These are phyloP conservation scores for Pomacea canaliculata DNA, from an alignment of 2,888 invertebrate genomes.

Conservation along the genomic window DNA sequence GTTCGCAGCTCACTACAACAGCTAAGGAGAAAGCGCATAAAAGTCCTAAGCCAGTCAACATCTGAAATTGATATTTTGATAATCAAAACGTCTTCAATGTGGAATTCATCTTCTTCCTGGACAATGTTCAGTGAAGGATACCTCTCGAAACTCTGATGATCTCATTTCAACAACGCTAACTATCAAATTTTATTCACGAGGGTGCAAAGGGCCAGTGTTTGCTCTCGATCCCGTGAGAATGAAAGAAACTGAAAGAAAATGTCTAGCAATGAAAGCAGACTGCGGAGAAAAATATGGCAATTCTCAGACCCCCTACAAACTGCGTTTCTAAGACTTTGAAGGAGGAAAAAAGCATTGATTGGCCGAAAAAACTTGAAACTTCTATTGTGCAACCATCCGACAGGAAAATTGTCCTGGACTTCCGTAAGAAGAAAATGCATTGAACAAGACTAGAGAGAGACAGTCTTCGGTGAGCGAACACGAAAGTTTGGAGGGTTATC, in stretches of 20 bases:
- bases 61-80: not conserved
- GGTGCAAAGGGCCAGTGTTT: not conserved
- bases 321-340: not conserved
- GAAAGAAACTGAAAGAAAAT: not conserved
- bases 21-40: too few relatives aligned
- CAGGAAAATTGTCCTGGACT: too few relatives aligned
- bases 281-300: conserved; percentile 15
- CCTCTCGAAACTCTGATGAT: not conserved
- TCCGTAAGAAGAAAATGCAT: too few relatives aligned
- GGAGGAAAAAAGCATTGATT: not conserved
- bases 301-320: conserved; percentile 2
- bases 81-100: conserved; percentile 9
- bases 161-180: not conserved
- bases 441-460: too few relatives aligned
- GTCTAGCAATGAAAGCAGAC: not conserved
- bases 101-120: too few relatives aligned
- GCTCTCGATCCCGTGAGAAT: not conserved
- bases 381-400: too few relatives aligned
- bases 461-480: not conserved
- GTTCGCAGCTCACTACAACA: too few relatives aligned
- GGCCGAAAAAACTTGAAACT: conserved; percentile 10
- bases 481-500: not conserved
- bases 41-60: too few relatives aligned
- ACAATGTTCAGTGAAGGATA: too few relatives aligned
- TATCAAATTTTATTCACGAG: not conserved